A percentile compares a stretch with the other conserved stretches of the same genome.
Evolutionary conservation across 1,140 invertebrate species (phyloP).

Genomic region (Ylistrum balloti): DNA sequence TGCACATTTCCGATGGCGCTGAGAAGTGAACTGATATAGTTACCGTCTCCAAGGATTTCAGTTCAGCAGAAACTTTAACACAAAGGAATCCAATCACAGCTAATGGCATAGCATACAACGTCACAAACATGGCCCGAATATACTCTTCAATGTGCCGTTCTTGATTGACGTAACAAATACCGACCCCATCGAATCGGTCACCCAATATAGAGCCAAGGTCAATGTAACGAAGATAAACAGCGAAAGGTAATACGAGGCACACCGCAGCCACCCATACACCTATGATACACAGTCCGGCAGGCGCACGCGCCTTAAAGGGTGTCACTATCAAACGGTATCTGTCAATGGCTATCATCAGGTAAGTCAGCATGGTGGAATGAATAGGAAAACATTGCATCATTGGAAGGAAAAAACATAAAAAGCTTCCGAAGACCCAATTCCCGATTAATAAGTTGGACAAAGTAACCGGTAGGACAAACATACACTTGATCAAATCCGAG

Average conservation of each 20-base stretch:
- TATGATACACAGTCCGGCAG: constrained; percentile 86
- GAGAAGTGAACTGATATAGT: constrained; percentile 81
- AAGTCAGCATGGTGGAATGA: constrained; percentile 88
- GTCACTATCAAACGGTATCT: constrained; percentile 87
- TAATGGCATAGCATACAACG: constrained; percentile 87
- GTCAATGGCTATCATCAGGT: constrained; percentile 88
- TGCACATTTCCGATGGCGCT: constrained; percentile 47
- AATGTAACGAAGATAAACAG: constrained; percentile 88
- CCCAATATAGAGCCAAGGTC: constrained; percentile 85
- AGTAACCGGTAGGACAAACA: constrained; percentile 87
- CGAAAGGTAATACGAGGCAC: constrained; percentile 88
- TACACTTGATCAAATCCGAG: constrained; percentile 87
- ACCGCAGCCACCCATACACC: constrained; percentile 88
- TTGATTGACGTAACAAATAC: constrained; percentile 81
- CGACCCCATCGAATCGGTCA: constrained; percentile 75
- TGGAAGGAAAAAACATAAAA: constrained; percentile 89
- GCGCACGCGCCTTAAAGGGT: constrained; percentile 86
- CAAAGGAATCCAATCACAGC: constrained; percentile 86
- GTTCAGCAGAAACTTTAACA: constrained; percentile 86
- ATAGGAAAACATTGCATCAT: constrained; percentile 90
- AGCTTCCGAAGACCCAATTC: constrained; percentile 90
- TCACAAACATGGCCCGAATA: constrained; percentile 81
- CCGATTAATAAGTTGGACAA: constrained; percentile 87
- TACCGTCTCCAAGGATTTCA: constrained; percentile 84
- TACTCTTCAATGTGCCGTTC: constrained; percentile 82